Percentiles rank a stretch among this genome's conserved stretches.
Conservation (phyloP, 2,888 invertebrate species). For the Cynaeus angustus region DNA sequence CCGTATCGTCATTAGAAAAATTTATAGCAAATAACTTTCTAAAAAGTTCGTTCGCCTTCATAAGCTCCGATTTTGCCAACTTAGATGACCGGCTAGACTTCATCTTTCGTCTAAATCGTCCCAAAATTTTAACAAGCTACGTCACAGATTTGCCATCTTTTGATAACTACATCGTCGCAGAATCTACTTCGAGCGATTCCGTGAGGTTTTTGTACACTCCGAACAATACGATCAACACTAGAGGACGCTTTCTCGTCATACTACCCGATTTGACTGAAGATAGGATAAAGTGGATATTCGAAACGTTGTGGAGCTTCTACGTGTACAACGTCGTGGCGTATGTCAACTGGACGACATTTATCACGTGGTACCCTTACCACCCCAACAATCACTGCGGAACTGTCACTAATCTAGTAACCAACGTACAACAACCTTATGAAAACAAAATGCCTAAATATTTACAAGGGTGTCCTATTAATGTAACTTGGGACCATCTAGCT, state of each 20-base stretch:
- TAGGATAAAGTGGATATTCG: constrained; percentile 1
- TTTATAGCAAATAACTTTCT: too few relatives aligned
- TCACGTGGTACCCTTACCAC: constrained; percentile 40
- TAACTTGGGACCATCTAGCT: background rate
- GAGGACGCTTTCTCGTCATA: constrained; percentile 1
- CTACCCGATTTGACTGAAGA: background rate
- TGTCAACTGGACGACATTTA: constrained; percentile 12
- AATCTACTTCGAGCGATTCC: background rate
- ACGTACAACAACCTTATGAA: background rate
- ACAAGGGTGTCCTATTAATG: background rate
- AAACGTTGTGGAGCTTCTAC: constrained; percentile 24
- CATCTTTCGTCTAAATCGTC: background rate
- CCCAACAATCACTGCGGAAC: constrained; percentile 5
- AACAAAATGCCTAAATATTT: constrained; percentile 8
- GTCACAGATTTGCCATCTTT: background rate
- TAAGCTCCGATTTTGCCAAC: background rate
- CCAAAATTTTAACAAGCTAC: background rate
- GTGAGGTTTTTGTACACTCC: background rate
- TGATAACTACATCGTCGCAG: background rate
- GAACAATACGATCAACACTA: constrained; percentile 12
- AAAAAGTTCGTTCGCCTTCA: background rate
- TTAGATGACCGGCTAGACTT: background rate
- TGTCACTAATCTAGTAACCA: constrained; percentile 15
- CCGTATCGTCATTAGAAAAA: background rate
- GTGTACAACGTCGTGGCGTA: constrained; percentile 33